Evolutionary conservation across 2,113 vertebrate genomes (phyloP), one percentile per base, ranked within the genome.

Genomic region (Mionectes macconnelli): DNA sequence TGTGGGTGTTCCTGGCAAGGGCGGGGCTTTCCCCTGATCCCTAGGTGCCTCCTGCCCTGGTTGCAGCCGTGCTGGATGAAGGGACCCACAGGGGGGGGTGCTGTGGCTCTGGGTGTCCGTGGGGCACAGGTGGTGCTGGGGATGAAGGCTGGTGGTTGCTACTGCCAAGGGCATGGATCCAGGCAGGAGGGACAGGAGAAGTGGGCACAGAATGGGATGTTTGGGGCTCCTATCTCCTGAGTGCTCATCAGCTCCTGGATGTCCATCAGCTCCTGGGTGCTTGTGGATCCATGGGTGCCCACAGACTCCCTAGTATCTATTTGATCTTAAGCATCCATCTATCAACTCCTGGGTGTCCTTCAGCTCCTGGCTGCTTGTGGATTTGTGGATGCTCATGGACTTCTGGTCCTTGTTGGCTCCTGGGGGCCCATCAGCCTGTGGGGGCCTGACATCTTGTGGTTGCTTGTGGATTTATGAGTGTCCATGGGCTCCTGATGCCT

Each of bases 251-350:
- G 47, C 24, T 83, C 30, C 45, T 24, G 35, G 8, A 66, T 59
- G 12, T 13, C 39, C 39, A 40, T 45, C 44, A 45, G 44, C 44
- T 50, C 49, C 49, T 50, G 49, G 49, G 49, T 50, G 24, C 17
- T 45, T 45, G 21, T 40, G 70, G 69, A 27, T 40, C 33, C 68
- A 70, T 23, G 37, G 28, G 42, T 44, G 42, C 42, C 15, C 42
- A 21, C 0, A 0, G 37, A 5, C 5, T 83, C n/a, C 19, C 6
- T 25, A 4, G 25, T 5, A 7, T 16, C n/a, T 35, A 16, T 50
- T 44, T 21, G n/a, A 62, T 70, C 47, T 64, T n/a, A 4, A 4
- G 56, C 24, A 13, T 70, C 49, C 23, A 7, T 56, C 66, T 70
- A 12, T 56, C 24, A 40, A 40, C 20, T 83, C 30, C 45, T 24